Evolutionary conservation across 1,140 invertebrate genomes (phyloP).

Genomic region (Drosophila ficusphila): DNA sequence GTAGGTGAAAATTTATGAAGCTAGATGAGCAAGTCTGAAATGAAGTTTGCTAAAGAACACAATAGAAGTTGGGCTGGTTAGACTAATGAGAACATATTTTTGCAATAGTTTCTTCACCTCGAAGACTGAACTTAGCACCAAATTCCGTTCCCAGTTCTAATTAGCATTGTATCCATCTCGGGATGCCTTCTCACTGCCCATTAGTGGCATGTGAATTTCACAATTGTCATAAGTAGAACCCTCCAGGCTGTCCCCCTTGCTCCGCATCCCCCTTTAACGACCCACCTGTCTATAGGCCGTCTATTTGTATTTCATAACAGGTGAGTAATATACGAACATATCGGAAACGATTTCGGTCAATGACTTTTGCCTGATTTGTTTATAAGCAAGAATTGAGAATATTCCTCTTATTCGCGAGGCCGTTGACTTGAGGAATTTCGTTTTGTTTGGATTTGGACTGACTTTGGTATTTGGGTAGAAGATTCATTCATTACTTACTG

Average conservation of each 20-base stretch:
- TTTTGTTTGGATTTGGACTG: constrained; percentile 31
- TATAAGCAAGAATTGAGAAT: constrained; percentile 74
- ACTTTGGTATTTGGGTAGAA: constrained; percentile 36
- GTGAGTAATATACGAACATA: constrained; percentile 68
- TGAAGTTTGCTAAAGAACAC: background rate
- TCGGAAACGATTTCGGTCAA: constrained; percentile 80
- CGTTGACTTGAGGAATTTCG: constrained; percentile 66
- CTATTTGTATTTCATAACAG: constrained; percentile 77
- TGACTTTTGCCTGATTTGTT: constrained; percentile 79
- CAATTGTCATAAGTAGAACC: constrained; percentile 48
- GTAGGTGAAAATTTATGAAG: too few species aligned
- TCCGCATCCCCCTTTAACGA: background rate
- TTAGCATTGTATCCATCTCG: constrained; percentile 44
- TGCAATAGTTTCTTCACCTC: constrained; percentile 11
- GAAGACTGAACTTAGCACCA: background rate
- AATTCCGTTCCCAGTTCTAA: constrained; percentile 32
- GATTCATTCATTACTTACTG: constrained; percentile 66
- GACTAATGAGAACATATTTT: constrained; percentile 8
- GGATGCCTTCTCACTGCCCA: constrained; percentile 35
- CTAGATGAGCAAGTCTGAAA: too few species aligned
- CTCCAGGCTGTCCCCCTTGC: background rate
- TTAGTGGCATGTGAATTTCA: constrained; percentile 59
- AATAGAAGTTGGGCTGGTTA: background rate
- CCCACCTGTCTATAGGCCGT: constrained; percentile 45
- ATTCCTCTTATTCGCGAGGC: constrained; percentile 64